phyloP scores from a whole-genome alignment of 2,797 vertebrate genomes.

The Selene dorsalis region DNA sequence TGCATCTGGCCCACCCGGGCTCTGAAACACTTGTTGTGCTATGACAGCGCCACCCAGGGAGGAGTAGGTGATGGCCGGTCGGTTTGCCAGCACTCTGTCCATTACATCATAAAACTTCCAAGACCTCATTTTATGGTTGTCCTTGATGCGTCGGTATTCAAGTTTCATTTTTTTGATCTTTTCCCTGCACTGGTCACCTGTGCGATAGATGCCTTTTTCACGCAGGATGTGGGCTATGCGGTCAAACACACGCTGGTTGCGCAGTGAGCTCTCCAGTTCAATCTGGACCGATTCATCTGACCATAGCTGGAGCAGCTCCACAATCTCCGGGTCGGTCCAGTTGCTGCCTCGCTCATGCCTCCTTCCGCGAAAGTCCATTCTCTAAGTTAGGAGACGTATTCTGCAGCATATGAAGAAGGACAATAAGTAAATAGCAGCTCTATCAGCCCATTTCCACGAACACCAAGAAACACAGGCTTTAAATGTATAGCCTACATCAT shows the following conservation, averaged over 20 bases:
- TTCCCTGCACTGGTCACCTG: conserved; percentile 90
- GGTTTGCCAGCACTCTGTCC: conserved; percentile 90
- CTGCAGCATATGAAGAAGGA: conserved; percentile 36
- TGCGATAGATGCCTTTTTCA: conserved; percentile 90
- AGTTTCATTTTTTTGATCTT: conserved; percentile 98
- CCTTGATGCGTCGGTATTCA: conserved; percentile 92
- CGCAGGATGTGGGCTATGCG: conserved; percentile 89
- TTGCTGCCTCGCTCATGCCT: conserved; percentile 92
- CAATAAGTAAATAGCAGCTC: neutral
- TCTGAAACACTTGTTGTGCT: conserved; percentile 85
- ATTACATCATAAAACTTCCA: conserved; percentile 95
- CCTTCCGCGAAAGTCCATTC: conserved; percentile 91
- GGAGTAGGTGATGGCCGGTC: conserved; percentile 86
- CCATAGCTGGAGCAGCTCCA: conserved; percentile 93
- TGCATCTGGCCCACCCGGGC: conserved; percentile 73
- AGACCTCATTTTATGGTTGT: conserved; percentile 88
- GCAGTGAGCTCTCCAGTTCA: conserved; percentile 90
- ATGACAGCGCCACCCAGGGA: conserved; percentile 82
- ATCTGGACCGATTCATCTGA: conserved; percentile 90
- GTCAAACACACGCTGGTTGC: conserved; percentile 93
- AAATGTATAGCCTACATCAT: neutral
- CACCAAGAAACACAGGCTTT: neutral
- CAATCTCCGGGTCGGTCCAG: conserved; percentile 93
- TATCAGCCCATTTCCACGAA: conserved; percentile 17
- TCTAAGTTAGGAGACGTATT: conserved; percentile 19